Conservation (phyloP, 2,888 invertebrate species). For the Eilema depressum region DNA sequence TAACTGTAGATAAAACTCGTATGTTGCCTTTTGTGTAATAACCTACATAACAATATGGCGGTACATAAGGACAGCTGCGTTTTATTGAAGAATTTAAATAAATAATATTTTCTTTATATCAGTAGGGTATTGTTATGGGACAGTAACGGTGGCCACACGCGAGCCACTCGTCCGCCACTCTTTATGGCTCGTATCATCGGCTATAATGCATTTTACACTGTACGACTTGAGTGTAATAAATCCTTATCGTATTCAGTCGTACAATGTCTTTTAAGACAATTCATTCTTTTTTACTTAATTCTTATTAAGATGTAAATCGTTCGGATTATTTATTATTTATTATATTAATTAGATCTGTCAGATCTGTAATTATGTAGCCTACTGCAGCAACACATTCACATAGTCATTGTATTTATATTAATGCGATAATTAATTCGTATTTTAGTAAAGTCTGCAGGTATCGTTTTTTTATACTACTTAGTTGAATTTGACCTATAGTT, state of each 20-base stretch:
- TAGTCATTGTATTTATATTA: too few relatives aligned
- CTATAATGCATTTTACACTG: conserved; percentile 60
- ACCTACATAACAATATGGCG: conserved; percentile 72
- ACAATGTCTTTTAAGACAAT: not conserved
- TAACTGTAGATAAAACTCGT: conserved; percentile 65
- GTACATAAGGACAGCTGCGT: conserved; percentile 75
- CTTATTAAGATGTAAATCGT: too few relatives aligned
- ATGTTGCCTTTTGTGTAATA: conserved; percentile 61
- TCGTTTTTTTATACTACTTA: too few relatives aligned
- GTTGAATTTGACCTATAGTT: too few relatives aligned
- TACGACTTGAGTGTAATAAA: conserved; percentile 54
- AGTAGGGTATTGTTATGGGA: conserved; percentile 81
- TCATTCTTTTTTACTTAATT: not conserved
- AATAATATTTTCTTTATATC: conserved; percentile 87
- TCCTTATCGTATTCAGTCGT: too few relatives aligned
- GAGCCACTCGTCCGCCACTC: conserved; percentile 63
- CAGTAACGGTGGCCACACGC: conserved; percentile 84
- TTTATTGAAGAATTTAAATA: conserved; percentile 82
- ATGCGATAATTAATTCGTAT: too few relatives aligned
- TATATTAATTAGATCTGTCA: too few relatives aligned
- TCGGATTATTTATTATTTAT: too few relatives aligned
- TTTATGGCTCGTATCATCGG: conserved; percentile 67
- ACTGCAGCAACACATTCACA: too few relatives aligned
- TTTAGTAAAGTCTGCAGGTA: too few relatives aligned
- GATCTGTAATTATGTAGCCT: not conserved